Evolutionary conservation across 2,888 invertebrate species (phyloP), one percentile per base, ranked within the genome.

Genomic region (Schizotus pectinicornis): DNA sequence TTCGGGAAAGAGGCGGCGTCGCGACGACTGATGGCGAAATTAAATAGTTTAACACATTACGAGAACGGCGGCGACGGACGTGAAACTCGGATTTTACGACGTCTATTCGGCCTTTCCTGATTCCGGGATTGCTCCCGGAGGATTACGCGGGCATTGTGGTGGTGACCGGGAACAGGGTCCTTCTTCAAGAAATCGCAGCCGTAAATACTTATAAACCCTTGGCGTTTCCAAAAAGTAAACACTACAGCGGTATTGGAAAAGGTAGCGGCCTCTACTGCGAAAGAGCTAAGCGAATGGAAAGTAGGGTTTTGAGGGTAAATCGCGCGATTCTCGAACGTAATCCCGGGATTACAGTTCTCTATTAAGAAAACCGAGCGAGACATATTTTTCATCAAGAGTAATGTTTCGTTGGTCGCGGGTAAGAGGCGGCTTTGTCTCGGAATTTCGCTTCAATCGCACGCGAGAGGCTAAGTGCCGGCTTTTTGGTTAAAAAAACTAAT

Each of bases 161-260:
- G 45, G 36, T 37, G 53, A 33, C 32, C 41, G 38, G 39, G 58
- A 54, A 54, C 35, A 46, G 48, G 51, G 46, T 49, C 56, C 52
- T 58, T 59, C 55, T 63, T 55, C 56, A 56, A 38, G 46, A 45
- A 43, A 56, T 51, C 49, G 42, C 52, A 41, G 45, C 59, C 52
- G 57, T 64, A 64, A 64, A 61, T 64, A 64, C 59, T 51, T 56
- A 61, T 61, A 58, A 63, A 63, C 56, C 53, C 32, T 34, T 36
- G 39, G 31, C 47, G 11, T 47, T 55, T 55, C 31, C 30, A 38
- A 47, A 47, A 34, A 46, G 38, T 36, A 51, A 51, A 41, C 38
- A 22, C 6, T 13, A 39, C 6, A 22, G 13, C 12, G 13, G 13
- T n/a, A 13, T 39, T 39, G 7, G 13, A 12, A 12, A 39, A 39